Evolutionary conservation across 2,797 vertebrate genomes (phyloP).

Genomic region (Champsocephalus gunnari): DNA sequence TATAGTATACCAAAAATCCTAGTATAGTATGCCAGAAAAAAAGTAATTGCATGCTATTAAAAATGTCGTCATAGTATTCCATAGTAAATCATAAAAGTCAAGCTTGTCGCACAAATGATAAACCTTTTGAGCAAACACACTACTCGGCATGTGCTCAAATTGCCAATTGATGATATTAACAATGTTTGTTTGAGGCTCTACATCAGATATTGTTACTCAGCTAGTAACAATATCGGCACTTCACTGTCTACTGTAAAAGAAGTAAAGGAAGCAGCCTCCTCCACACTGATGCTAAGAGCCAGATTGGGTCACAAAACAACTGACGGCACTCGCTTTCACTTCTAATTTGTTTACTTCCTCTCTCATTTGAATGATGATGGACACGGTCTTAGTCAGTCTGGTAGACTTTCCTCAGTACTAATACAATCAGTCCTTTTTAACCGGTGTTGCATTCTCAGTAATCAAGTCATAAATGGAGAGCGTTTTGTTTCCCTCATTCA

Average conservation of each 20-base stretch:
- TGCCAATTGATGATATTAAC: constrained; percentile 18
- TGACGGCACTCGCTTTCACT: constrained; percentile 18
- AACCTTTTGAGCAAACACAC: constrained; percentile 3
- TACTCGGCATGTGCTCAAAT: constrained; percentile 14
- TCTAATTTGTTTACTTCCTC: constrained; percentile 46
- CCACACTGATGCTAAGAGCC: constrained; percentile 19
- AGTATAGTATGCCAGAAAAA: too few relatives aligned
- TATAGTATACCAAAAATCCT: too few relatives aligned
- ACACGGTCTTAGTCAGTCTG: constrained; percentile 23
- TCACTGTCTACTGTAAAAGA: constrained; percentile 33
- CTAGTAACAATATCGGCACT: background rate
- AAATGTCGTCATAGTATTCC: too few relatives aligned
- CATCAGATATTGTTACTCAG: constrained; percentile 25
- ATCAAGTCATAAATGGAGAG: constrained; percentile 42
- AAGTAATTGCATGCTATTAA: too few relatives aligned
- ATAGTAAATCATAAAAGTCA: too few relatives aligned
- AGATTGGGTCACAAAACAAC: constrained; percentile 26
- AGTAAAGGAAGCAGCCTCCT: constrained; percentile 17
- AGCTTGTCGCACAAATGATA: background rate
- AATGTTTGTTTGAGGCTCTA: background rate
- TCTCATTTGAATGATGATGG: constrained; percentile 62
- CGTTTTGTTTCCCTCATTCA: constrained; percentile 46
- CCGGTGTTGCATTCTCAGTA: constrained; percentile 24
- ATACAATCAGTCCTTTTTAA: constrained; percentile 38
- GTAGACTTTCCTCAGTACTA: constrained; percentile 26